phyloP scores from a whole-genome alignment of 1,140 invertebrate species.

The Bombus confusus region DNA sequence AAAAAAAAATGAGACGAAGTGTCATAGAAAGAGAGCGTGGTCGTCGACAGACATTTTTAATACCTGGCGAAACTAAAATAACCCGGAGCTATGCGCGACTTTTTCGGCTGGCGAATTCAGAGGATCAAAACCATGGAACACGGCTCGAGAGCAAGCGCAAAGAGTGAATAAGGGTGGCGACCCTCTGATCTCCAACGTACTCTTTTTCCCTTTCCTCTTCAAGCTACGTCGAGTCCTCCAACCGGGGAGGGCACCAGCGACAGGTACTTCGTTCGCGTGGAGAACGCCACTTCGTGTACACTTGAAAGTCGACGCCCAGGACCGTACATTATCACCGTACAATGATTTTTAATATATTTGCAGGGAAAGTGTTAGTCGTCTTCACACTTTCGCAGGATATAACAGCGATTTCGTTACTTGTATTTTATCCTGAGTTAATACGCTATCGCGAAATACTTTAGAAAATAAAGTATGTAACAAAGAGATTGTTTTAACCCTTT shows the following conservation, averaged over 20 bases:
- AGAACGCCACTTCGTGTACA: slow-evolving; percentile 64
- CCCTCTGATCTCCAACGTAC: slow-evolving; percentile 46
- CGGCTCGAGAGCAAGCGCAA: slow-evolving; percentile 27
- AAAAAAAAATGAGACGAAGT: background rate
- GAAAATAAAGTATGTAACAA: no score
- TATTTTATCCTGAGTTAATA: no score
- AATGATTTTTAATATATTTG: background rate
- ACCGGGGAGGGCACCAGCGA: slow-evolving; percentile 63
- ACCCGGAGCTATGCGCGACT: slow-evolving; percentile 19
- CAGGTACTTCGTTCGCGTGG: slow-evolving; percentile 69
- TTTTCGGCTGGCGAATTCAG: slow-evolving; percentile 40
- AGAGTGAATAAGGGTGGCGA: slow-evolving; percentile 56
- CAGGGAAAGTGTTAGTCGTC: background rate
- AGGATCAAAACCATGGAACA: slow-evolving; percentile 34
- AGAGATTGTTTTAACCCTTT: no score
- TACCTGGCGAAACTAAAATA: slow-evolving; percentile 21
- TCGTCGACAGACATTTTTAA: slow-evolving; percentile 27
- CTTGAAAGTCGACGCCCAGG: slow-evolving; percentile 48
- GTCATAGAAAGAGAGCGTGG: background rate
- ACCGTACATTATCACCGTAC: background rate
- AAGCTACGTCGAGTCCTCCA: slow-evolving; percentile 60
- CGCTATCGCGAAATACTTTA: no score
- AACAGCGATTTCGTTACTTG: no score
- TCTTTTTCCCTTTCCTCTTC: slow-evolving; percentile 50
- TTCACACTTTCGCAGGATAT: background rate